These are phyloP conservation scores for Aporrectodea caliginosa DNA, from an alignment of 1,140 invertebrate species.

Conservation along the genomic window DNA sequence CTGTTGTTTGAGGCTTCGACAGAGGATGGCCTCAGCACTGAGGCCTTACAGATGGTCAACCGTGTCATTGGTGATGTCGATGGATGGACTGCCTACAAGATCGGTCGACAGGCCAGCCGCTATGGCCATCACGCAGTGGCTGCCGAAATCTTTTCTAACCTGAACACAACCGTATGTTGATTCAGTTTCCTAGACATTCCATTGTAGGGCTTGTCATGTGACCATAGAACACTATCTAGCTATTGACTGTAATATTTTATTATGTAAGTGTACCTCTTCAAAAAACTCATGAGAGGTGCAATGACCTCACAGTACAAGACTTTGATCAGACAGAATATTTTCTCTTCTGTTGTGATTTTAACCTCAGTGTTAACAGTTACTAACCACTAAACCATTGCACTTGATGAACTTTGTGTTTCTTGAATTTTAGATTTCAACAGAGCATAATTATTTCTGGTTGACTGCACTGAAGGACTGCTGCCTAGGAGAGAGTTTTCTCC, in stretches of 20 bases:
- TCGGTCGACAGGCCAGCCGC: constrained; percentile 77
- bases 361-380: too few relatives aligned
- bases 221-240: too few relatives aligned
- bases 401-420: background rate
- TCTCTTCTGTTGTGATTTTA: too few relatives aligned
- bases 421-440: constrained; percentile 71
- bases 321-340: too few relatives aligned
- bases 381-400: too few relatives aligned
- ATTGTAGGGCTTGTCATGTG: too few relatives aligned
- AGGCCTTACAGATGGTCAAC: constrained; percentile 43
- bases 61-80: constrained; percentile 62
- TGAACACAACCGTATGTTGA: too few relatives aligned
- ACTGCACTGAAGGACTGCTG: constrained; percentile 64
- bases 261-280: too few relatives aligned
- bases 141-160: constrained; percentile 44
- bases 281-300: too few relatives aligned
- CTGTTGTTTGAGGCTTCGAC: constrained; percentile 77
- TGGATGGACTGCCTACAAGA: constrained; percentile 79
- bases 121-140: constrained; percentile 58
- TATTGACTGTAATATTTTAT: too few relatives aligned
- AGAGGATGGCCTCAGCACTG: constrained; percentile 59
- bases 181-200: too few relatives aligned
- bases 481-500: constrained; percentile 54
- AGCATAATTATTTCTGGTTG: constrained; percentile 86
- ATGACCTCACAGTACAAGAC: too few relatives aligned